A percentile compares a stretch with the other conserved stretches of the same genome.
phyloP scores from a whole-genome alignment of 2,797 vertebrate genomes.

The Smutsia gigantea region DNA sequence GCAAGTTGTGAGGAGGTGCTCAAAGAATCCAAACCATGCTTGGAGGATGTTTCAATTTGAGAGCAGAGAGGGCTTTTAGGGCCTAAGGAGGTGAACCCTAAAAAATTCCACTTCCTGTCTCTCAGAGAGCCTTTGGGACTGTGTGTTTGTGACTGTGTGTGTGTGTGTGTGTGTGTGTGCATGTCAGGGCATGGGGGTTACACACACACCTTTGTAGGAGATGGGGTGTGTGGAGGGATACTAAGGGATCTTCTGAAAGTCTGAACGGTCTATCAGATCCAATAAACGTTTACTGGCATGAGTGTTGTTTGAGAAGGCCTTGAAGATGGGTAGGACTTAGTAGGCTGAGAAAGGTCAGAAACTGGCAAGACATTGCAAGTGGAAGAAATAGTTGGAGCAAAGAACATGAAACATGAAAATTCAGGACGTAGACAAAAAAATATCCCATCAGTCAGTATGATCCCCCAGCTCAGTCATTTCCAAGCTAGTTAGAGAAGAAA shows the following conservation, averaged over 20 bases:
- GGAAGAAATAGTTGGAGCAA: neutral
- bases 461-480: neutral
- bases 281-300: neutral
- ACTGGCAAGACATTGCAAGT: neutral
- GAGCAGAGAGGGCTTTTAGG: neutral
- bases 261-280: neutral
- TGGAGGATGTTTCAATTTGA: neutral
- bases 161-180: neutral
- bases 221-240: neutral
- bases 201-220: neutral
- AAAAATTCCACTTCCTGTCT: neutral
- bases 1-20: neutral
- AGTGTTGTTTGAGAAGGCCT: neutral
- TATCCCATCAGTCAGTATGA: neutral
- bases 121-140: neutral
- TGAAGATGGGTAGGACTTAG: neutral
- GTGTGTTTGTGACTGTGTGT: neutral
- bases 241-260: neutral
- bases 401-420: neutral
- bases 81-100: neutral
- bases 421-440: neutral
- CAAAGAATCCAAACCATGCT: neutral
- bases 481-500: neutral
- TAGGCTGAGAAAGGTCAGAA: neutral
- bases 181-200: rapidly evolving